Percentiles rank a stretch among this genome's conserved stretches.
These are phyloP conservation scores for Eonycteris spelaea DNA, from an alignment of 2,113 vertebrate species.

Conservation along the genomic window DNA sequence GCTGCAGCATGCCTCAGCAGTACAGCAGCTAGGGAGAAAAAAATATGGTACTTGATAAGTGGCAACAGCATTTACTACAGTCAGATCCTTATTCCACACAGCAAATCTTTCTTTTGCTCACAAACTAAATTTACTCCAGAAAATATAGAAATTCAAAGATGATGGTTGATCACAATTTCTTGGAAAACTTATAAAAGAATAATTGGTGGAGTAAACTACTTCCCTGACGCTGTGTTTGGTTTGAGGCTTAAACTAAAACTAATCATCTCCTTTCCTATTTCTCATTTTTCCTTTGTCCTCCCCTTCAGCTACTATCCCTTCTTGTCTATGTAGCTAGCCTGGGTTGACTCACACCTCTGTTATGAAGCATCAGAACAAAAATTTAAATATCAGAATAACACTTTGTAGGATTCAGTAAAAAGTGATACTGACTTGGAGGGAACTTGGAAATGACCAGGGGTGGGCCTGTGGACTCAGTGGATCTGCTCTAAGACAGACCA, in stretches of 20 bases:
- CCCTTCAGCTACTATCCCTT: neutral
- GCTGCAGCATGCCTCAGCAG: neutral
- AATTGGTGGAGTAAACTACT: neutral
- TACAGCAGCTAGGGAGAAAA: neutral
- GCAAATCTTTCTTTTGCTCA: neutral
- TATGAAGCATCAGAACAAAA: neutral
- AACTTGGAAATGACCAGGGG: neutral
- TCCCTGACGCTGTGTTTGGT: neutral
- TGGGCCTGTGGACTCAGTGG: rapidly evolving
- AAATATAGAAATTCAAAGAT: neutral
- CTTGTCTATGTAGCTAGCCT: neutral
- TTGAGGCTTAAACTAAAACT: neutral
- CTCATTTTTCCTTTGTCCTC: neutral
- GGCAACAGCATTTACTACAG: neutral
- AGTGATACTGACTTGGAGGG: neutral
- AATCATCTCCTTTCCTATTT: neutral
- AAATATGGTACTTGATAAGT: neutral
- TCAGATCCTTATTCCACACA: neutral
- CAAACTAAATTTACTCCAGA: neutral
- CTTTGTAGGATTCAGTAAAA: neutral
- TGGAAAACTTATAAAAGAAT: neutral
- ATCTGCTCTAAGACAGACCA: neutral
- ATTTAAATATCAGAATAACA: neutral
- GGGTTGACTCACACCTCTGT: neutral
- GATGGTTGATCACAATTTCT: neutral